Evolutionary conservation across 2,113 vertebrate species (phyloP).

Genomic region (Pitta sordida): DNA sequence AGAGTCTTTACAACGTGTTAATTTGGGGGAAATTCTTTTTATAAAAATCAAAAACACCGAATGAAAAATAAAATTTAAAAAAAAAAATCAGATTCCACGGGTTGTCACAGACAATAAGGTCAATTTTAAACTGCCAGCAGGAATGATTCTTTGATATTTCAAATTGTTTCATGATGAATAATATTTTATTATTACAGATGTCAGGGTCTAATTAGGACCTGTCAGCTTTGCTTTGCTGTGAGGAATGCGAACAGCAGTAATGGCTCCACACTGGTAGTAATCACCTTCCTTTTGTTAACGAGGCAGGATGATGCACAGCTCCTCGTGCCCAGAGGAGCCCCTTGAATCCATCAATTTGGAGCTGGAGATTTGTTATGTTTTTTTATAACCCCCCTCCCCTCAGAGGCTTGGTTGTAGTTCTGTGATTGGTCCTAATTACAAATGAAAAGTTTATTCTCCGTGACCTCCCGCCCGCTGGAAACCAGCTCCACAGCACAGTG

Average conservation of each 20-base stretch:
- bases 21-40: conserved; percentile 14
- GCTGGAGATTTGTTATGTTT: neutral
- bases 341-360: neutral
- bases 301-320: neutral
- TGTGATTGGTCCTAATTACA: neutral
- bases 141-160: conserved; percentile 36
- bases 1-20: neutral
- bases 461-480: neutral
- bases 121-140: neutral
- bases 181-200: conserved; percentile 62
- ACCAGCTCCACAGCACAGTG: neutral
- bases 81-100: neutral
- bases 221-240: conserved; percentile 25
- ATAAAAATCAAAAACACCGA: neutral
- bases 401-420: neutral
- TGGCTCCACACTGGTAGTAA: neutral
- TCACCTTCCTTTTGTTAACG: neutral
- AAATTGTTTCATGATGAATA: conserved; percentile 46
- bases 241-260: conserved; percentile 17
- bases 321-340: neutral
- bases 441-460: neutral
- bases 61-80: neutral
- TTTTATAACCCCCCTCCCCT: neutral
- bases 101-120: neutral
- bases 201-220: conserved; percentile 48